A percentile compares a stretch with the other conserved stretches of the same genome.
Conservation (phyloP, 2,888 invertebrate species). For the Tryphoninae sp. region DNA sequence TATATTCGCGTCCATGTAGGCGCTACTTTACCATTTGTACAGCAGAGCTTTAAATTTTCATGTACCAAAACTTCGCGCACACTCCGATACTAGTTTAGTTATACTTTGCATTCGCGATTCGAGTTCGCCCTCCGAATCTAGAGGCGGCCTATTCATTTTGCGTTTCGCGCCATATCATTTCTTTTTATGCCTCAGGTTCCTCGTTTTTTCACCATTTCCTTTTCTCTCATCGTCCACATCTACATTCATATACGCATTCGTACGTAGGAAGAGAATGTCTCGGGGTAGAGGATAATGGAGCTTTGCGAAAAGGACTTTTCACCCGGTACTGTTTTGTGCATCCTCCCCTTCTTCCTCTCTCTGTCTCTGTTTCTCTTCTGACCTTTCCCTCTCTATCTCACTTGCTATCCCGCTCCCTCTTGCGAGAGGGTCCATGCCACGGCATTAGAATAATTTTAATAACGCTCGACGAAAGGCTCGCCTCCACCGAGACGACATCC, state of each 20-base stretch:
- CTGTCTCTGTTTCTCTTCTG: background rate
- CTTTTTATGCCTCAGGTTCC: background rate
- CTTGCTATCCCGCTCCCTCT: conserved; percentile 8
- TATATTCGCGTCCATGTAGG: background rate
- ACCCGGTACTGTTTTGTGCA: conserved; percentile 29
- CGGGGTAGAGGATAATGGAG: conserved; percentile 10
- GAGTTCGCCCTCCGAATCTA: too few relatives aligned
- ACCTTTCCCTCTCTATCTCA: conserved; percentile 7
- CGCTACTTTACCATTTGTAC: too few relatives aligned
- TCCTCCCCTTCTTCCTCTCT: background rate
- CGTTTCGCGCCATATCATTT: too few relatives aligned
- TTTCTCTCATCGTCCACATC: conserved; percentile 36
- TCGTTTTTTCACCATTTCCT: conserved; percentile 1
- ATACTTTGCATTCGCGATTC: too few relatives aligned
- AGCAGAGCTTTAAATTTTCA: too few relatives aligned
- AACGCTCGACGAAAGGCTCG: conserved; percentile 68
- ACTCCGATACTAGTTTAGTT: too few relatives aligned
- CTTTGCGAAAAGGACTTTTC: conserved; percentile 31
- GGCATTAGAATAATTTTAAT: conserved; percentile 77
- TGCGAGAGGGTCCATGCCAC: conserved; percentile 31
- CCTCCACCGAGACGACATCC: conserved; percentile 41
- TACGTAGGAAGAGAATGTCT: background rate
- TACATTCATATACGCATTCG: conserved; percentile 6
- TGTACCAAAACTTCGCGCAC: too few relatives aligned
- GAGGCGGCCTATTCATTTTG: too few relatives aligned